These are phyloP conservation scores for Brassicogethes aeneus DNA, from an alignment of 2,888 invertebrate genomes.

Conservation along the genomic window DNA sequence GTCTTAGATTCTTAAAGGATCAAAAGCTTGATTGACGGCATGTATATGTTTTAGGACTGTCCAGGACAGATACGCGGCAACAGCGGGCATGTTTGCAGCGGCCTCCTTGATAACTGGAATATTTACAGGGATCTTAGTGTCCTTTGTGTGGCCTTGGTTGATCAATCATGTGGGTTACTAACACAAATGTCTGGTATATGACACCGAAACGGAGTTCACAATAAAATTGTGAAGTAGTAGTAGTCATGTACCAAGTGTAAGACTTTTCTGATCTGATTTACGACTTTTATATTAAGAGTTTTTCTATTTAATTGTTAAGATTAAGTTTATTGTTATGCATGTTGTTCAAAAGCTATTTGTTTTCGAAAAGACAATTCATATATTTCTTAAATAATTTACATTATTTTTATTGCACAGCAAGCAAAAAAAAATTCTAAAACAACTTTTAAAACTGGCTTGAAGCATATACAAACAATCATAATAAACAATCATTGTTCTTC, in stretches of 20 bases:
- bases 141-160: slow-evolving; percentile 59
- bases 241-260: slow-evolving; percentile 30
- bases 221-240: slow-evolving; percentile 26
- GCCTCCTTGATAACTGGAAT: slow-evolving; percentile 88
- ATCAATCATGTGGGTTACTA: slow-evolving; percentile 42
- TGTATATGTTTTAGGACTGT: too few relatives aligned
- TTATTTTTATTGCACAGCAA: too few relatives aligned
- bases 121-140: slow-evolving; percentile 70
- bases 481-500: slow-evolving; percentile 26
- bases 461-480: too few relatives aligned
- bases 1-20: too few relatives aligned
- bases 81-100: slow-evolving; percentile 94
- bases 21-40: too few relatives aligned
- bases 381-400: too few relatives aligned
- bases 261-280: too few relatives aligned
- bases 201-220: slow-evolving; percentile 33
- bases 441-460: too few relatives aligned
- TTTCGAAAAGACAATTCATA: too few relatives aligned
- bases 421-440: too few relatives aligned
- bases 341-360: too few relatives aligned
- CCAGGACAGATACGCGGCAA: slow-evolving; percentile 70
- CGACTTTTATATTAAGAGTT: slow-evolving; percentile 2
- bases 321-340: too few relatives aligned
- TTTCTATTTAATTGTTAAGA: slow-evolving; percentile 1
- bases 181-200: slow-evolving; percentile 42